These are phyloP conservation scores for Eretmochelys imbricata DNA, from an alignment of 2,113 vertebrate genomes.

Conservation along the genomic window DNA sequence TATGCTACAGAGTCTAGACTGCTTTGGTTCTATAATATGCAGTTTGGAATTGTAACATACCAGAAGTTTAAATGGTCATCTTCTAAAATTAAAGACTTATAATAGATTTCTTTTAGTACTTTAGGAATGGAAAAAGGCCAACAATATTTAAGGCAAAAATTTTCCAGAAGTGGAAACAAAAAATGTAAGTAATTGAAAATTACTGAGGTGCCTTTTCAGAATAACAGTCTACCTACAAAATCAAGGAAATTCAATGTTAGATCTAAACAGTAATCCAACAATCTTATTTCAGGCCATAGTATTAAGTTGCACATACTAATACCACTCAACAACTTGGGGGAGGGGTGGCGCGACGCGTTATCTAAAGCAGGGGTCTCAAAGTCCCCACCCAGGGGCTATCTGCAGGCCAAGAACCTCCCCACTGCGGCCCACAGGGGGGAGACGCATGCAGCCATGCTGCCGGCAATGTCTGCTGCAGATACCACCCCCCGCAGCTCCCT, in stretches of 20 bases:
- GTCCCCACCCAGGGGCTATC: no score
- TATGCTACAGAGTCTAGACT: neutral
- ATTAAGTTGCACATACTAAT: neutral
- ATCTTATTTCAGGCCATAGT: neutral
- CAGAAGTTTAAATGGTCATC: neutral
- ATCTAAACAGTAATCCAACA: neutral
- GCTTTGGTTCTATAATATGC: neutral
- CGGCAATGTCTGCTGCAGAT: no score
- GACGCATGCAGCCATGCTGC: no score
- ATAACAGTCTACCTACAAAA: neutral
- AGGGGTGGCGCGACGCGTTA: no score
- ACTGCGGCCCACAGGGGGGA: no score
- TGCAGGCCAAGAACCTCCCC: no score
- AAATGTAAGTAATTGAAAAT: neutral
- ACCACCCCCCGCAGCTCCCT: no score
- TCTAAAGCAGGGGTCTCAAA: neutral
- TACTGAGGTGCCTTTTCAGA: neutral
- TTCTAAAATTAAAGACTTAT: neutral
- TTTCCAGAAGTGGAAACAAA: neutral
- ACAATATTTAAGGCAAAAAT: neutral
- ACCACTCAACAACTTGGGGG: neutral
- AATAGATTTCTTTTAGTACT: neutral
- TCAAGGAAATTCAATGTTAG: neutral
- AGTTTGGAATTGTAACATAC: neutral
- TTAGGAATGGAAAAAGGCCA: neutral